Conservation (phyloP, 2,113 vertebrate species). For the Stegostoma tigrinum region DNA sequence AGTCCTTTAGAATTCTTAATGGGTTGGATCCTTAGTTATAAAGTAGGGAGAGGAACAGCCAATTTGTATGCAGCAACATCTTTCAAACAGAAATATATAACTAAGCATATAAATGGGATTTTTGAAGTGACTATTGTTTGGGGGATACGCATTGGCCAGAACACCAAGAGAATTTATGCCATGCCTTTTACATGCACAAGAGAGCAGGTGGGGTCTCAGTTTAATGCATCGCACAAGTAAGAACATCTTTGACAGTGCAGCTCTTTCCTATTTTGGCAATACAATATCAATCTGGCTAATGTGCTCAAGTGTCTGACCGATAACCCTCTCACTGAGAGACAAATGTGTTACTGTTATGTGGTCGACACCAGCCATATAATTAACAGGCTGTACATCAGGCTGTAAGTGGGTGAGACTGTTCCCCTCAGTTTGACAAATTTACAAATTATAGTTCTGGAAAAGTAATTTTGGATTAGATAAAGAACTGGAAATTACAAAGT, state of each 20-base stretch:
- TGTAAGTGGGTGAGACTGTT: conserved; percentile 3
- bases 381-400: not conserved
- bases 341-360: not conserved
- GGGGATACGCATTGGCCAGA: not conserved
- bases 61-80: too few relatives aligned
- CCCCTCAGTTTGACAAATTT: not conserved
- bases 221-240: not conserved
- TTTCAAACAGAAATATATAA: not conserved
- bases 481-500: not conserved
- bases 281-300: not conserved
- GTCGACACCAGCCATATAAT: not conserved
- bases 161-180: not conserved
- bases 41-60: too few relatives aligned
- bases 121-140: not conserved
- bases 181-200: not conserved
- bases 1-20: too few relatives aligned
- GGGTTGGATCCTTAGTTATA: too few relatives aligned
- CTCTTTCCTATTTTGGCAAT: not conserved
- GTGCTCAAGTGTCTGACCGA: not conserved
- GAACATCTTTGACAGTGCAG: not conserved
- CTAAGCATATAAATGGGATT: not conserved
- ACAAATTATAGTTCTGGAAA: not conserved
- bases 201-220: not conserved
- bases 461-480: not conserved
- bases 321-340: not conserved